These are phyloP conservation scores for Eumaeus atala DNA, from an alignment of 1,140 invertebrate species.

Conservation along the genomic window DNA sequence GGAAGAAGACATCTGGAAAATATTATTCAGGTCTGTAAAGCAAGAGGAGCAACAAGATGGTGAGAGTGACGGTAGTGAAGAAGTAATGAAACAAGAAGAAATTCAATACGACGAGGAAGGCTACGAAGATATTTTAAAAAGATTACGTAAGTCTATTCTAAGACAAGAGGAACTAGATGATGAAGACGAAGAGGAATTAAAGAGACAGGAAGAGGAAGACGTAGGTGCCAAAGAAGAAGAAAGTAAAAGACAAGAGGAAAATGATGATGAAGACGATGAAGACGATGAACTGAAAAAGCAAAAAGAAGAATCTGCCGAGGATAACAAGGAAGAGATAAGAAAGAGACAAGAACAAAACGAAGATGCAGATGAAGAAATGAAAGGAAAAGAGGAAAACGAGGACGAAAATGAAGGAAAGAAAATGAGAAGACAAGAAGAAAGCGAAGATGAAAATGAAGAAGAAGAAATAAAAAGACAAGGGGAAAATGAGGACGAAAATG, in stretches of 20 bases:
- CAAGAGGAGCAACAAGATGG: conserved; percentile 18
- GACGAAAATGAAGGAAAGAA: too few species aligned
- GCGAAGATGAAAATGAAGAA: conserved; percentile 21
- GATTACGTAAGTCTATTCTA: neutral
- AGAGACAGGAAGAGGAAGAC: conserved; percentile 14
- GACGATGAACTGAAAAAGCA: conserved; percentile 19
- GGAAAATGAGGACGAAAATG: conserved; percentile 17
- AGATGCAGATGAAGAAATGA: conserved; percentile 16
- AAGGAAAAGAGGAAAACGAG: conserved; percentile 17
- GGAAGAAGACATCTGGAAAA: conserved; percentile 9
- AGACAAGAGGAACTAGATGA: conserved; percentile 18
- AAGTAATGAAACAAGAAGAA: conserved; percentile 18
- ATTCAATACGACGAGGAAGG: conserved; percentile 12
- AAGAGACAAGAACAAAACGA: conserved; percentile 19
- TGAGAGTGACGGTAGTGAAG: conserved; percentile 20
- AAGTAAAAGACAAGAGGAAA: conserved; percentile 20
- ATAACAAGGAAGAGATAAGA: conserved; percentile 19
- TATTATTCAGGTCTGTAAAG: neutral
- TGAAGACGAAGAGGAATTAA: conserved; percentile 14
- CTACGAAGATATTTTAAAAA: conserved; percentile 11
- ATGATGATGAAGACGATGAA: conserved; percentile 25
- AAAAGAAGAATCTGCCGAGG: conserved; percentile 21
- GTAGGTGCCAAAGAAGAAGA: conserved; percentile 12
- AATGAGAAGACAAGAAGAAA: conserved; percentile 20
- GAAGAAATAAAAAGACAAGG: conserved; percentile 15